Evolutionary conservation across 2,113 vertebrate genomes (phyloP).

Genomic region (Pteropus alecto): DNA sequence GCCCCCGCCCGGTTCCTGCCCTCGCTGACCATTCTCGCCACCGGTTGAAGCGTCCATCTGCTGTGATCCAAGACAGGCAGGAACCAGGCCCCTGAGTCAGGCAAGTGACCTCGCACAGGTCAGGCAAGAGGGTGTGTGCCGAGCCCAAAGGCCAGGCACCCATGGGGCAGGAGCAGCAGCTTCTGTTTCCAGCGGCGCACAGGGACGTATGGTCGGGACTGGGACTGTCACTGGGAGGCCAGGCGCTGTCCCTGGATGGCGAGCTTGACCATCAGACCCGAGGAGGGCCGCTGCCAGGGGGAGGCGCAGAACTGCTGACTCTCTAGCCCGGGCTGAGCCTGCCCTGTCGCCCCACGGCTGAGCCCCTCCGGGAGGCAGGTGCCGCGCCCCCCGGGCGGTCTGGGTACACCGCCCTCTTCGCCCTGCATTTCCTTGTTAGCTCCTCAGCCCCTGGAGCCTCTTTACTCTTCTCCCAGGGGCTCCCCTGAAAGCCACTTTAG

Average conservation of each 20-base stretch:
- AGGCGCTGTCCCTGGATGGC: no score
- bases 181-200: accelerated
- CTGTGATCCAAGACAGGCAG: not conserved
- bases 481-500: not conserved
- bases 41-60: accelerated
- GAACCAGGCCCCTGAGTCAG: not conserved
- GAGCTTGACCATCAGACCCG: not conserved
- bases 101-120: accelerated
- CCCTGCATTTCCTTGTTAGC: not conserved
- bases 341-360: accelerated
- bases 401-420: accelerated
- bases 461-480: not conserved
- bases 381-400: accelerated
- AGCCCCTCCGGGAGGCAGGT: accelerated
- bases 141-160: not conserved
- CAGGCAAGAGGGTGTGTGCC: accelerated
- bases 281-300: not conserved
- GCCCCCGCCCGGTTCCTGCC: not conserved
- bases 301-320: not conserved
- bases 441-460: not conserved
- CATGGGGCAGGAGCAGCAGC: accelerated
- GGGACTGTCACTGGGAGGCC: accelerated
- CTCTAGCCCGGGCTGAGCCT: accelerated
- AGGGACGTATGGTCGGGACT: accelerated
- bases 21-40: accelerated